Evolutionary conservation across 2,888 invertebrate species (phyloP), one percentile per base, ranked within the genome.

Genomic region (Chironomus tentans): DNA sequence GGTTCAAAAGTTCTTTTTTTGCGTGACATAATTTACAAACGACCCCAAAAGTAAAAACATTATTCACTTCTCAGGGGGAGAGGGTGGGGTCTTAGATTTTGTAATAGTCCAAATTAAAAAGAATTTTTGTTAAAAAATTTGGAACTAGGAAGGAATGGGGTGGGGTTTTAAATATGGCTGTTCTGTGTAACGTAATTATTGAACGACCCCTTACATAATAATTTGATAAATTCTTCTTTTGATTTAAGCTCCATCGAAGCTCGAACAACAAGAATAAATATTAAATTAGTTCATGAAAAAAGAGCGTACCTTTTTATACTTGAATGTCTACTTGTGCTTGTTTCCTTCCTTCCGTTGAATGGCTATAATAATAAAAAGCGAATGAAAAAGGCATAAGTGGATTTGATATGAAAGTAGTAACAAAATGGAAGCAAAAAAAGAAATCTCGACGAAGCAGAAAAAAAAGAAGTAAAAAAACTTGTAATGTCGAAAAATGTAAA

Each of bases 321-420:
- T 38, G 38, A 2, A 38, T 38, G 38, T 38, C 38, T 38, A 56
- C 56, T n/a, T 18, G 18, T 56, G 18, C 21, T 65, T 12, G 12
- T 24, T 13, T 24, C 21, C 21, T 65, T 13, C 65, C 21, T 24
- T 65, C 13, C 65, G 65, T 24, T 13, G 47, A 18, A 70, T 46
- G 28, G 15, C 21, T 46, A 21, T 13, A 12, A 24, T 28, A 47
- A 68, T 28, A 68, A 68, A 28, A 70, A 70, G 21, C 18, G 56
- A 56, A 56, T 56, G 56, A 46, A 47, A 47, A 70, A 68, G 68
- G 18, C 70, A 21, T 70, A 70, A 70, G 70, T 70, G 47, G 70
- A 70, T 70, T 70, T 70, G 70, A 70, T 70, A 24, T 12, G 47
- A 56, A 56, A 15, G 18, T 56, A 56, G n/a, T 4, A 56, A 56